Conservation (phyloP, 2,797 vertebrate species). For the Micrastur ruficollis region DNA sequence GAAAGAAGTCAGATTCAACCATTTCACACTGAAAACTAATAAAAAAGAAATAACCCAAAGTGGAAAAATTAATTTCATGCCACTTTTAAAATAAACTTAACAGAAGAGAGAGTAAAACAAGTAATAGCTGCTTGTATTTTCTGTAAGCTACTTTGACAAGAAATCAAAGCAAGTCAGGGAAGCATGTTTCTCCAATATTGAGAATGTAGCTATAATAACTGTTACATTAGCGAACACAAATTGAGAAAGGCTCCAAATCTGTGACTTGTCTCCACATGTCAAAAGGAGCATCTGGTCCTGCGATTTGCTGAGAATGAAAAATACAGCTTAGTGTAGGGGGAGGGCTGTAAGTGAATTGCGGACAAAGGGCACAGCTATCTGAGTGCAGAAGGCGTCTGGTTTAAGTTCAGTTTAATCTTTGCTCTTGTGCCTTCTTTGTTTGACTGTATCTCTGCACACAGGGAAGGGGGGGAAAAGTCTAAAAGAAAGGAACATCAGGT, state of each 20-base stretch:
- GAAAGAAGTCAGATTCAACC: not conserved
- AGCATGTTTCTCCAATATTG: constrained; percentile 50
- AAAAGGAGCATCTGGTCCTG: constrained; percentile 41
- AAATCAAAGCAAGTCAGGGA: constrained; percentile 45
- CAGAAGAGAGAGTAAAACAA: not conserved
- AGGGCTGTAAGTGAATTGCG: not conserved
- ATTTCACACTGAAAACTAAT: constrained; percentile 3
- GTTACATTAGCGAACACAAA: constrained; percentile 59
- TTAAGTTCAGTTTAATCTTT: constrained; percentile 36
- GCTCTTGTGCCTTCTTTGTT: not conserved
- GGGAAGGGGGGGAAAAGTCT: not conserved
- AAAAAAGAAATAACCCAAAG: not conserved
- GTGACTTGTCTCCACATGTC: constrained; percentile 55
- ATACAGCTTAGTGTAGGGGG: not conserved
- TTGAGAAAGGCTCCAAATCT: constrained; percentile 56
- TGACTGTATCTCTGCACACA: not conserved
- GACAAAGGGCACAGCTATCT: not conserved
- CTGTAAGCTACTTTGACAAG: constrained; percentile 37
- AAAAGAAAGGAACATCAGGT: not conserved
- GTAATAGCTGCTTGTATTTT: constrained; percentile 32
- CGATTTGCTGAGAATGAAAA: constrained; percentile 48
- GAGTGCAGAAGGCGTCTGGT: not conserved
- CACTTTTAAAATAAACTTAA: constrained; percentile 23
- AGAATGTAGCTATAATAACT: constrained; percentile 51
- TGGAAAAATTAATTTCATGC: constrained; percentile 38